A percentile compares a stretch with the other conserved stretches of the same genome.
phyloP scores from a whole-genome alignment of 2,113 vertebrate species.

The Ahaetulla prasina region DNA sequence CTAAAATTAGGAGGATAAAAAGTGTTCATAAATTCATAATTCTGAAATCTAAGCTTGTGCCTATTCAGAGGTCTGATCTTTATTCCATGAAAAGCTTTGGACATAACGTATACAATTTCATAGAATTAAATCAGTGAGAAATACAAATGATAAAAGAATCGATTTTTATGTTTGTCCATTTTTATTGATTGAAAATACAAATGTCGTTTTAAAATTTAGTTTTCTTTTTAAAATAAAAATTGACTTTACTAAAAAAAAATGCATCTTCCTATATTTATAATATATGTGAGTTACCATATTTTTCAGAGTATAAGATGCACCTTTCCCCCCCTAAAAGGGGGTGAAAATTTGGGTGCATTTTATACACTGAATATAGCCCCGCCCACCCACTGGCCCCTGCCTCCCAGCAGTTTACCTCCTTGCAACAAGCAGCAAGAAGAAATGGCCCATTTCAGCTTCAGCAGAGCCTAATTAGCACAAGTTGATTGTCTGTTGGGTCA shows the following conservation, averaged over 20 bases:
- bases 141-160: neutral
- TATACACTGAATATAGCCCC: no score
- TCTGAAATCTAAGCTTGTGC: neutral
- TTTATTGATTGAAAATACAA: neutral
- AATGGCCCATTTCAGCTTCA: no score
- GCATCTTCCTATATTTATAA: neutral
- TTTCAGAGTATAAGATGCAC: no score
- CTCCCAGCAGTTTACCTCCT: no score
- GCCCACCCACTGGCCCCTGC: no score
- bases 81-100: neutral
- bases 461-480: no score
- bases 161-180: neutral
- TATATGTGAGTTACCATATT: neutral
- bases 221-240: constrained; percentile 3
- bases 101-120: neutral
- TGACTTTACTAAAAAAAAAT: neutral
- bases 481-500: no score
- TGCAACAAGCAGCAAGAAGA: no score
- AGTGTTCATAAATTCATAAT: neutral
- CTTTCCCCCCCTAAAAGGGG: no score
- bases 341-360: no score
- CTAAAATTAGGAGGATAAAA: neutral
- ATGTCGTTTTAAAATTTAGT: neutral
- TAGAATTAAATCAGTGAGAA: neutral
- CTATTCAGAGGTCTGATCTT: constrained; percentile 23